Evolutionary conservation across 2,113 vertebrate genomes (phyloP), one percentile per base, ranked within the genome.

Genomic region (Gobio gobio): DNA sequence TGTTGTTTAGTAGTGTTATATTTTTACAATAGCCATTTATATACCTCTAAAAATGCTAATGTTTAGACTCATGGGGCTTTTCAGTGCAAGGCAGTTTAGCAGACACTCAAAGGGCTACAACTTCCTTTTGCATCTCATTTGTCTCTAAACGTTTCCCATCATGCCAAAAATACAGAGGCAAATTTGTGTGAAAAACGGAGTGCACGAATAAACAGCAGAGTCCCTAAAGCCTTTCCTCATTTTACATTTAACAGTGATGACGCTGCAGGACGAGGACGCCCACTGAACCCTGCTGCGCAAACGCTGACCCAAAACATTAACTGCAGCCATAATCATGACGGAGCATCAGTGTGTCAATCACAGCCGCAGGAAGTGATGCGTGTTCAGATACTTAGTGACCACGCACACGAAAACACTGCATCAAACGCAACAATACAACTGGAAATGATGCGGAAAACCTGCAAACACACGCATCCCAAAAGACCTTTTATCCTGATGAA

Each of bases 121-220:
- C 78, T 78, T 78, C 56, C 56, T 78, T 61, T 24, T 45, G 56
- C 36, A 78, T 61, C 56, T 78, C 76, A 78, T 59, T 78, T n/a
- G 14, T 63, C 74, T 79, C 54, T 43, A 61, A 79, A 16, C 12
- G 22, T 61, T 61, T 58, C 51, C 76, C 76, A n/a, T 14, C 33
- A 24, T 7, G 36, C n/a, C 22, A 63, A 63, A 63, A 79, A 63
- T 63, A 61, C 36, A 63, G 10, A 10, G 9, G 14, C 40, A 63
- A 63, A 80, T 64, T 20, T 29, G 1, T 63, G 77, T 18, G 14
- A 13, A 26, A 18, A 24, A 29, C 14, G 13, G 18, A 22, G 18
- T 0, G 54, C 3, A 56, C 2, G 9, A 76, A 33, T 16, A 0
- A 54, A 8, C 4, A 12, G 5, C 10, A 12, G n/a, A 74, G 40